Base-by-base conservation (phyloP, 2,797 vertebrate species). In the Tragopan temminckii region DNA sequence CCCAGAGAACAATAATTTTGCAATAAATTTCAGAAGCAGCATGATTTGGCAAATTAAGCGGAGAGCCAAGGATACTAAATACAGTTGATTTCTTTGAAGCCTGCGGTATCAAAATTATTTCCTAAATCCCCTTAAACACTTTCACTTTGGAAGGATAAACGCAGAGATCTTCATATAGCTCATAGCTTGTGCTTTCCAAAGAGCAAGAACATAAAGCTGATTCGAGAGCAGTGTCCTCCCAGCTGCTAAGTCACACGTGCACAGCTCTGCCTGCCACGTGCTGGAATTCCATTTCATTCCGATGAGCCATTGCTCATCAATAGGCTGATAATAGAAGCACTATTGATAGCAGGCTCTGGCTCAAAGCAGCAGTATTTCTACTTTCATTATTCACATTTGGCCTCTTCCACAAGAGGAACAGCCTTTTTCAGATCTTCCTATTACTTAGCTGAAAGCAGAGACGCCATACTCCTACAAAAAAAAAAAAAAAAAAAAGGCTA, bases 31-130 rank as follows among this genome's bases (percentile, higher is more conserved):
- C 77, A 95, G 95, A 97, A 97, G 74, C 72, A 96, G 89, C 75
- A 89, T 19, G 50, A 97, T 97, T 97, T 96, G 94, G 95, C 86
- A 97, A 97, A 97, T 96, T 97, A 91, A 97, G 77, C 91, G 42
- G 63, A 95, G 57, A 94, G 52, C 62, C 93, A 93, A 95, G 82
- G 92, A 94, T 68, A 90, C 80, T 88, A 96, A 97, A 88, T 52
- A 91, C 82, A 95, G 68, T 92, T 88, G 94, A 82, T 67, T 90
- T 77, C 88, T 93, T 85, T 93, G 96, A 96, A 97, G 92, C 59
- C 78, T 75, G 50, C 23, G 45, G 53, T 86, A 93, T 94, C 67
- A 82, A 85, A 96, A 84, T 85, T 86, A 93, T 86, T 97, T 97
- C 75, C 85, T 85, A 74, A 59, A 76, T 35, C 76, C 79, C 50